Conservation (phyloP, 2,113 vertebrate genomes). For the Oreotragus oreotragus region DNA sequence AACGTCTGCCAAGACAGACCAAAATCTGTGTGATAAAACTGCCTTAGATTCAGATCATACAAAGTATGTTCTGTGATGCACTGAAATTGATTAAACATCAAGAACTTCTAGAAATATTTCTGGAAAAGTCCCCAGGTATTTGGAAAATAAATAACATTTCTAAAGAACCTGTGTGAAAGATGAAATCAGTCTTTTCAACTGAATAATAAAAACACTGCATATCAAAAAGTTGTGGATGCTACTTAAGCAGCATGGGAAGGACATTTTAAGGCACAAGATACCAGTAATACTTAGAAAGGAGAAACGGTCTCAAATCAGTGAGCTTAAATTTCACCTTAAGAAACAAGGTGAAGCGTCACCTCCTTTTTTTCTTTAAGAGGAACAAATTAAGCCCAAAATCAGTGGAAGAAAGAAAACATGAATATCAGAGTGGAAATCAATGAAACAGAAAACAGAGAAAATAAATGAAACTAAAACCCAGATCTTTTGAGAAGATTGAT, state of each 20-base stretch:
- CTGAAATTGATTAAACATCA: neutral
- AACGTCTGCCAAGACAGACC: neutral
- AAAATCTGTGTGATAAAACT: neutral
- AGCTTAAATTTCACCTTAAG: neutral
- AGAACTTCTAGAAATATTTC: neutral
- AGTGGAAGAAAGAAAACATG: neutral
- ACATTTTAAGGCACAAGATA: neutral
- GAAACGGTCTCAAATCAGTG: neutral
- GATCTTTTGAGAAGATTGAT: neutral
- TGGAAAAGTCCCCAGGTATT: neutral
- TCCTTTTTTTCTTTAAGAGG: neutral
- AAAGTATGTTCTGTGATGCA: neutral
- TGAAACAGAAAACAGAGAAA: neutral
- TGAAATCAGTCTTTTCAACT: neutral
- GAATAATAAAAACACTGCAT: neutral
- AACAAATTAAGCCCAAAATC: neutral
- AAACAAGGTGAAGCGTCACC: neutral
- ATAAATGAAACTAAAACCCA: neutral
- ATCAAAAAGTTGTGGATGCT: neutral
- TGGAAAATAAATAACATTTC: neutral
- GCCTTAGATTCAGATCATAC: neutral
- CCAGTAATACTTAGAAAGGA: neutral
- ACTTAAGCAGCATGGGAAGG: neutral
- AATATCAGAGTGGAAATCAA: neutral
- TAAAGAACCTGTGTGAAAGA: neutral